Conservation (phyloP, 2,797 vertebrate genomes). For the Siniperca undulata region DNA sequence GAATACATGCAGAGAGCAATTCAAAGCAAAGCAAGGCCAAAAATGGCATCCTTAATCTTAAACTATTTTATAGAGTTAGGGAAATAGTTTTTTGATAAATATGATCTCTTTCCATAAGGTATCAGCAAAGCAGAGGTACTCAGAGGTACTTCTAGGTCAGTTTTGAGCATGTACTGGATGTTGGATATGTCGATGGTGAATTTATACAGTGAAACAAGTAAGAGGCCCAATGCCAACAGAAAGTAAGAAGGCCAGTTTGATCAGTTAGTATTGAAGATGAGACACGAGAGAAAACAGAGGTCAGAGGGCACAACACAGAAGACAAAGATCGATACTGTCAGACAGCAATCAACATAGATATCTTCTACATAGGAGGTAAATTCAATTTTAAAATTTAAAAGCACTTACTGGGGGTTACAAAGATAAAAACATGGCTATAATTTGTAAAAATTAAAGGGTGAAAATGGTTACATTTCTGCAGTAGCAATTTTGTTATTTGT, state of each 20-base stretch:
- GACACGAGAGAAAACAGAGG: conserved; percentile 9
- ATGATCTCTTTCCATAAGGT: conserved; percentile 10
- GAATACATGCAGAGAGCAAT: conserved; percentile 51
- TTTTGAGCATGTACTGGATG: neutral
- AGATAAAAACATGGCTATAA: neutral
- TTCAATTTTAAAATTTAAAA: neutral
- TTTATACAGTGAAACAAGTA: conserved; percentile 5
- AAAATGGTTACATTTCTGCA: neutral
- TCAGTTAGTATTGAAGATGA: conserved; percentile 13
- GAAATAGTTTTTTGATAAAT: conserved; percentile 33
- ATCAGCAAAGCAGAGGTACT: conserved; percentile 2
- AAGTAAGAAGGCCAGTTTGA: neutral
- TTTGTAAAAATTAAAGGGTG: neutral
- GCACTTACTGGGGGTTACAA: neutral
- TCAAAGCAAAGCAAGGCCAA: conserved; percentile 30
- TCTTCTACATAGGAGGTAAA: neutral
- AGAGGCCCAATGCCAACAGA: neutral
- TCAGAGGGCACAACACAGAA: conserved; percentile 13
- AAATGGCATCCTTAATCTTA: conserved; percentile 35
- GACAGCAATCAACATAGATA: neutral
- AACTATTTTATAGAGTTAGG: conserved; percentile 28
- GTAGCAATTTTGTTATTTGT: neutral
- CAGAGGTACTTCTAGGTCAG: neutral
- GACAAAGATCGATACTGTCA: conserved; percentile 18
- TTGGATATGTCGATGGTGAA: conserved; percentile 2